Percentiles rank a stretch among this genome's conserved stretches.
These are phyloP conservation scores for Lasiommata megera DNA, from an alignment of 2,888 invertebrate species.

Conservation along the genomic window DNA sequence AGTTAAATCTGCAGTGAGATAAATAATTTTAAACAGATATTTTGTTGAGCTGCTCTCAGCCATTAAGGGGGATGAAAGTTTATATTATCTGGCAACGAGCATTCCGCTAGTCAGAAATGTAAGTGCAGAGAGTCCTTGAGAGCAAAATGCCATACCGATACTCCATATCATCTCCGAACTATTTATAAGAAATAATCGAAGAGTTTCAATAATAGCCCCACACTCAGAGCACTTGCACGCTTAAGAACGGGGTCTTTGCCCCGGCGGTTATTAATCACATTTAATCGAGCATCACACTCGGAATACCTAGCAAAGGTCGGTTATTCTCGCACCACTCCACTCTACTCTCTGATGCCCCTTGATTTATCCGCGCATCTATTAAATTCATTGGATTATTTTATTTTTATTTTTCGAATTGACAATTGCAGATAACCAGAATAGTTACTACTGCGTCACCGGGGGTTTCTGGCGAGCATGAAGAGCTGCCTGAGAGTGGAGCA, in stretches of 20 bases:
- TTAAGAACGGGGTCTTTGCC: conserved; percentile 26
- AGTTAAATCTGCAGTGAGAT: too few relatives aligned
- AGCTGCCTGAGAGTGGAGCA: too few relatives aligned
- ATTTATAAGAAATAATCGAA: conserved; percentile 4
- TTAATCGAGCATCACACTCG: conserved; percentile 31
- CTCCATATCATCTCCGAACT: conserved; percentile 2
- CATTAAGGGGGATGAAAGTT: too few relatives aligned
- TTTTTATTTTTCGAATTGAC: too few relatives aligned
- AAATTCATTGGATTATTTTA: conserved; percentile 32
- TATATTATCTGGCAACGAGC: too few relatives aligned
- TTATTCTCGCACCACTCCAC: conserved; percentile 29
- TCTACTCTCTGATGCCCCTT: conserved; percentile 24
- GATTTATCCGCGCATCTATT: conserved; percentile 29
- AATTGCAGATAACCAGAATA: too few relatives aligned
- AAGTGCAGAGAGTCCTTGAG: not conserved
- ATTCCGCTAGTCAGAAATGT: not conserved
- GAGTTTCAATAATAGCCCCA: conserved; percentile 9
- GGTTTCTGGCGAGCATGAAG: too few relatives aligned
- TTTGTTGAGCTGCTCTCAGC: too few relatives aligned
- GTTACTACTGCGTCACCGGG: too few relatives aligned
- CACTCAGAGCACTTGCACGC: conserved; percentile 3
- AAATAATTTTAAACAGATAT: too few relatives aligned
- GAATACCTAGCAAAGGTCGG: conserved; percentile 33
- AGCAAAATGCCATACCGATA: not conserved
- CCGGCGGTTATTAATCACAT: conserved; percentile 29